A percentile compares a stretch with the other conserved stretches of the same genome.
Conservation (phyloP, 2,888 invertebrate species). For the Noctuana brunneofusca region DNA sequence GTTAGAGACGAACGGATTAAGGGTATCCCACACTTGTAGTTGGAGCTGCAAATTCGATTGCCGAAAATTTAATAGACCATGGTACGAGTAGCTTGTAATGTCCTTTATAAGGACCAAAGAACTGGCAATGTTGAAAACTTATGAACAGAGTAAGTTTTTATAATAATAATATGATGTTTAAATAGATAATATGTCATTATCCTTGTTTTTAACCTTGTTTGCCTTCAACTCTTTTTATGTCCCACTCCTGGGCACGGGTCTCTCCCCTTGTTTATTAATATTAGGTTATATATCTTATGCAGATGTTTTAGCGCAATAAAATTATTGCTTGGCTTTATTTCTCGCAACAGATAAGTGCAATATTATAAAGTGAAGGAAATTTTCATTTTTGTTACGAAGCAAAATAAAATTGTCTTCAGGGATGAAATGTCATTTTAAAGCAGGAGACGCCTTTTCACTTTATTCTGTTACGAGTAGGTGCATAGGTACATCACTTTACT, state of each 20-base stretch:
- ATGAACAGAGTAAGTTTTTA: too few species aligned
- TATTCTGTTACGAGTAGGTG: slow-evolving; percentile 1
- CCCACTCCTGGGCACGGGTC: too few species aligned
- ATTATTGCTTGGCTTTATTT: neutral
- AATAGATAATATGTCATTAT: too few species aligned
- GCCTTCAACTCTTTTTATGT: too few species aligned
- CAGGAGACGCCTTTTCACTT: neutral
- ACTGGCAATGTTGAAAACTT: neutral
- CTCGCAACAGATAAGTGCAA: neutral
- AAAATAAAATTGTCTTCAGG: neutral
- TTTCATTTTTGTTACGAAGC: neutral
- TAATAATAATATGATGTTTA: too few species aligned
- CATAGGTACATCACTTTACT: neutral
- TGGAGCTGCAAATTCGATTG: slow-evolving; percentile 5
- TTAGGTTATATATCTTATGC: neutral
- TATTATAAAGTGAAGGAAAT: neutral
- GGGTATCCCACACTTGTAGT: slow-evolving; percentile 6
- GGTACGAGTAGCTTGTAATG: neutral
- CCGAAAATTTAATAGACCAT: neutral
- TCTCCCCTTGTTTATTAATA: too few species aligned
- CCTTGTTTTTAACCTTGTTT: too few species aligned
- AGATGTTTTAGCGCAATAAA: neutral
- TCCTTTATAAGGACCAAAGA: neutral
- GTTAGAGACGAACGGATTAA: slow-evolving; percentile 6
- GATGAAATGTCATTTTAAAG: neutral